Evolutionary conservation across 2,888 invertebrate species (phyloP).

Genomic region (Drosophila mercatorum): DNA sequence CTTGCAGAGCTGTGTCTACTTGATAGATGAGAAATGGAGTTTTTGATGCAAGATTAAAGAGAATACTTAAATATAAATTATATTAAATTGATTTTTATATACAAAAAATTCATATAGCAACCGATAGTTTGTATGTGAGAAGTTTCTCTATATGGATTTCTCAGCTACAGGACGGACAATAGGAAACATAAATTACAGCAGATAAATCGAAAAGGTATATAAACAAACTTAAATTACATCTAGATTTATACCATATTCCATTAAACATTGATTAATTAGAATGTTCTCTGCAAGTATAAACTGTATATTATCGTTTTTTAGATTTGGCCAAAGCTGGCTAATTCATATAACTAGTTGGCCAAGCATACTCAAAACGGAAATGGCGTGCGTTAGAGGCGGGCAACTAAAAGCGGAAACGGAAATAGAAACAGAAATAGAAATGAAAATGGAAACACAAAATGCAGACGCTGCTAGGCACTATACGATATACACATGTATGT

Average conservation of each 20-base stretch:
- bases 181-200: not conserved
- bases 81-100: too few relatives aligned
- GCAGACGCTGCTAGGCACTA: constrained; percentile 27
- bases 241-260: not conserved
- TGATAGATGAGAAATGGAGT: not conserved
- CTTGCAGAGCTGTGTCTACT: not conserved
- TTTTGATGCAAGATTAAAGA: not conserved
- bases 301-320: not conserved
- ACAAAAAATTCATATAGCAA: too few relatives aligned
- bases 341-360: constrained; percentile 21
- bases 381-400: constrained; percentile 52
- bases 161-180: not conserved
- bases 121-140: too few relatives aligned
- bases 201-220: not conserved
- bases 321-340: constrained; percentile 16
- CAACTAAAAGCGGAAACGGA: constrained; percentile 50
- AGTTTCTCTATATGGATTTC: too few relatives aligned
- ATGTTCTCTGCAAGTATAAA: constrained; percentile 9
- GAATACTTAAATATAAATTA: not conserved
- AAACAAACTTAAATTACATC: not conserved
- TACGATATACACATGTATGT: not conserved
- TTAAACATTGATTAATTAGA: constrained; percentile 7
- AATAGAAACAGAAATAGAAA: constrained; percentile 38
- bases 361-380: constrained; percentile 35
- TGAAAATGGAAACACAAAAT: constrained; percentile 10